phyloP scores from a whole-genome alignment of 2,888 invertebrate species.

The Drosophila nr. perissopoda region DNA sequence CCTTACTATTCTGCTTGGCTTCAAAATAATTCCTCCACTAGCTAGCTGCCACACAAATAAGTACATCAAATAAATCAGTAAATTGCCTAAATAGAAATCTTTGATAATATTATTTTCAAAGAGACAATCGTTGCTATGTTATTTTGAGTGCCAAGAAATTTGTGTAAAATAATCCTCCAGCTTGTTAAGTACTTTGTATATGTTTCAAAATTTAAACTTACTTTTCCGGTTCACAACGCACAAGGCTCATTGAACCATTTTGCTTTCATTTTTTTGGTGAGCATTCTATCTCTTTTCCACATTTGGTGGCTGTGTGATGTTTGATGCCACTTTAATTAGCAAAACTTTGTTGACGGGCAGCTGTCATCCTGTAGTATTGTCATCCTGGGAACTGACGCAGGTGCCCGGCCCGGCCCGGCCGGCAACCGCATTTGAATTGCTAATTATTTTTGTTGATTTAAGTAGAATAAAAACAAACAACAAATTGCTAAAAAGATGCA shows the following conservation, averaged over 20 bases:
- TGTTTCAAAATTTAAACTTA: not conserved
- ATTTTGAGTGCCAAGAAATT: not conserved
- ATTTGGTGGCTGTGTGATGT: conserved; percentile 15
- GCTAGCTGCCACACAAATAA: not conserved
- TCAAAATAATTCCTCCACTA: not conserved
- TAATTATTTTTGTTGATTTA: conserved; percentile 67
- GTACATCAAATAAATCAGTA: not conserved
- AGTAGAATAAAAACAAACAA: conserved; percentile 17
- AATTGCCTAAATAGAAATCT: not conserved
- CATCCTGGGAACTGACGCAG: conserved; percentile 57
- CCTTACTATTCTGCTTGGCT: too few species aligned
- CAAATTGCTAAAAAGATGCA: conserved; percentile 20
- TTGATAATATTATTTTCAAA: not conserved
- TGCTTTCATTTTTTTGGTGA: conserved; percentile 3
- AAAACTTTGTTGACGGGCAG: conserved; percentile 53
- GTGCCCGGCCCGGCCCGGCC: conserved; percentile 31
- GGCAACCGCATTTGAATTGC: conserved; percentile 68
- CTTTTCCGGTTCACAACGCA: not conserved
- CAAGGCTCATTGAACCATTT: conserved; percentile 37
- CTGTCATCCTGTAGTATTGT: conserved; percentile 50
- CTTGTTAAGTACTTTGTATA: not conserved
- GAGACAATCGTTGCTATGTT: not conserved
- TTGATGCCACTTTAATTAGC: conserved; percentile 72
- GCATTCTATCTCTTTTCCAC: conserved; percentile 28
- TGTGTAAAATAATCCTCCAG: not conserved